A percentile compares a stretch with the other conserved stretches of the same genome.
Evolutionary conservation across 2,888 invertebrate genomes (phyloP).

Genomic region (Tanytarsus gracilentus): DNA sequence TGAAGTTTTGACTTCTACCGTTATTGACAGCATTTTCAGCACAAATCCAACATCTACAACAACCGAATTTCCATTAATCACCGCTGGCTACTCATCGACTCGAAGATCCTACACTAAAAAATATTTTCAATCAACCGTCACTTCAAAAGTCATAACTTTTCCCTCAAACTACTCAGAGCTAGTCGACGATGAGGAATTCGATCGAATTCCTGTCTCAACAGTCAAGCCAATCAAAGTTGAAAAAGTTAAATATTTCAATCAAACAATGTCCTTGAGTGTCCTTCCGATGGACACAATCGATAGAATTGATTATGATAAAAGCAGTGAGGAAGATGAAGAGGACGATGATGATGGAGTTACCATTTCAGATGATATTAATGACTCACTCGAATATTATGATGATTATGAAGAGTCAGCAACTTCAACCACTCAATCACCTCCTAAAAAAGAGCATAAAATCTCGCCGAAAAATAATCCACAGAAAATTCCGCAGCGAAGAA

Average conservation of each 20-base stretch:
- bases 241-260: conserved; percentile 4
- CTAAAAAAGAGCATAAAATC: conserved; percentile 13
- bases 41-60: neutral
- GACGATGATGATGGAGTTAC: conserved; percentile 14
- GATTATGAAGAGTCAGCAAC: conserved; percentile 13
- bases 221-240: neutral
- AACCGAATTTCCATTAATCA: neutral
- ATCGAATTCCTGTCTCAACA: neutral
- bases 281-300: neutral
- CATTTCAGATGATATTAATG: neutral
- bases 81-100: neutral
- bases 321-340: neutral
- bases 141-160: neutral
- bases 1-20: neutral
- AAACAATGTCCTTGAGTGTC: conserved; percentile 9
- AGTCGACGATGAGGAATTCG: neutral
- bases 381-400: conserved; percentile 3
- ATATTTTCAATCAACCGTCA: neutral
- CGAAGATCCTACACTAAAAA: neutral
- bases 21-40: neutral
- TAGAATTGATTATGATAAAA: neutral
- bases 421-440: neutral
- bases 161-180: neutral
- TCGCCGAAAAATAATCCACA: neutral
- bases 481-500: neutral